Percentiles rank a stretch among this genome's conserved stretches.
Conservation (phyloP, 53 echinoderm and acorn worm species). For the Hippasteria phrygiana region DNA sequence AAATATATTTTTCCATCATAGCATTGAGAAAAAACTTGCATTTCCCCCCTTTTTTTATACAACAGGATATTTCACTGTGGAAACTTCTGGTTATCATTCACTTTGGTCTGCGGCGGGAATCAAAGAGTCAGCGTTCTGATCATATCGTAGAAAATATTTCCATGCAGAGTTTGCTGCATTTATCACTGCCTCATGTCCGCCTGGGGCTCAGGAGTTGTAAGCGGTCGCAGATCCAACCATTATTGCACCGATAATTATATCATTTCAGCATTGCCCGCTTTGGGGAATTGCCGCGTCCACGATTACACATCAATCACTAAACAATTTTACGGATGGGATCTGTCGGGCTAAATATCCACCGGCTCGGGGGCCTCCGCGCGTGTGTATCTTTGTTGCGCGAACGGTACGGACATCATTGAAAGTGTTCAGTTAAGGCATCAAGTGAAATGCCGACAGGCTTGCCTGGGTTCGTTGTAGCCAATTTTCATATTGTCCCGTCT, state of each 20-base stretch:
- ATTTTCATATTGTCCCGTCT: not conserved
- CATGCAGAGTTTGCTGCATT: constrained; percentile 5
- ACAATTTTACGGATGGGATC: constrained; percentile 52
- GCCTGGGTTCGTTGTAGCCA: not conserved
- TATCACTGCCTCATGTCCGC: constrained; percentile 19
- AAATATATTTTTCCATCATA: too few relatives aligned
- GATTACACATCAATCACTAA: constrained; percentile 60
- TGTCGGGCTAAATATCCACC: not conserved
- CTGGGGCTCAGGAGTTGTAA: constrained; percentile 11
- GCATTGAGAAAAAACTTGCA: too few relatives aligned
- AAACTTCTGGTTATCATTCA: too few relatives aligned
- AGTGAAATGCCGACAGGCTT: constrained; percentile 8
- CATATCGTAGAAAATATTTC: too few relatives aligned
- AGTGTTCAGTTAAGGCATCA: constrained; percentile 21
- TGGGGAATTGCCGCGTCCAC: constrained; percentile 43
- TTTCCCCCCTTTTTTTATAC: too few relatives aligned
- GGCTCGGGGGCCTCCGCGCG: constrained; percentile 9
- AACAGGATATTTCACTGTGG: too few relatives aligned
- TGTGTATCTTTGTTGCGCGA: not conserved
- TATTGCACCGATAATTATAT: constrained; percentile 56
- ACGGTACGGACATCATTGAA: constrained; percentile 14
- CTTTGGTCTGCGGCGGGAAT: too few relatives aligned
- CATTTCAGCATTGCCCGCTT: constrained; percentile 48
- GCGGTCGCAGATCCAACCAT: not conserved
- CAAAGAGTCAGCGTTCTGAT: too few relatives aligned